Conservation (phyloP, 1,140 invertebrate species). For the Latrodectus geometricus region DNA sequence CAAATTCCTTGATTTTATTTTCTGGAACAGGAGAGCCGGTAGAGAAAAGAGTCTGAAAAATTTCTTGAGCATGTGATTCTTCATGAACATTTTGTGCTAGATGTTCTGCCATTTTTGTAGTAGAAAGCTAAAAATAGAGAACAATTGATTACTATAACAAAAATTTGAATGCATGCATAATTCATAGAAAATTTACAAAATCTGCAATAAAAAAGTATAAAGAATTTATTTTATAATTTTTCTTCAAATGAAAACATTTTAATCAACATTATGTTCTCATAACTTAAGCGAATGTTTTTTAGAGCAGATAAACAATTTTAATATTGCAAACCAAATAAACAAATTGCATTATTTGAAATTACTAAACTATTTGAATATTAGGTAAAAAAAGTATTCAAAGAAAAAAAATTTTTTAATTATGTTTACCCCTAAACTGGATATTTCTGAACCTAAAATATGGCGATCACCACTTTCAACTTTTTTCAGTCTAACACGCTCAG, state of each 20-base stretch:
- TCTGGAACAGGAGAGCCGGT: constrained; percentile 67
- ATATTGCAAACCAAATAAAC: neutral
- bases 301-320: neutral
- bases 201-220: too few relatives aligned
- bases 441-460: constrained; percentile 73
- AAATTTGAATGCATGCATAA: too few relatives aligned
- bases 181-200: too few relatives aligned
- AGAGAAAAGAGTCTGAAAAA: constrained; percentile 68
- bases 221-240: too few relatives aligned
- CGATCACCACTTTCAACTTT: constrained; percentile 72
- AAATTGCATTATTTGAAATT: neutral
- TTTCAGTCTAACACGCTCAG: constrained; percentile 76
- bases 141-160: too few relatives aligned
- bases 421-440: constrained; percentile 73
- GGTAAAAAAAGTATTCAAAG: neutral
- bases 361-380: neutral
- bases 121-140: constrained; percentile 68
- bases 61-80: constrained; percentile 74
- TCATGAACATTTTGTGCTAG: constrained; percentile 78
- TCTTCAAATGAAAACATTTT: too few relatives aligned
- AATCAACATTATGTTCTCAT: too few relatives aligned
- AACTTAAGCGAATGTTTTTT: too few relatives aligned
- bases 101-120: constrained; percentile 80
- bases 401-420: neutral
- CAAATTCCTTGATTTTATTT: constrained; percentile 74